phyloP scores from a whole-genome alignment of 2,797 vertebrate species.

The Sebastes kiyomatsui region DNA sequence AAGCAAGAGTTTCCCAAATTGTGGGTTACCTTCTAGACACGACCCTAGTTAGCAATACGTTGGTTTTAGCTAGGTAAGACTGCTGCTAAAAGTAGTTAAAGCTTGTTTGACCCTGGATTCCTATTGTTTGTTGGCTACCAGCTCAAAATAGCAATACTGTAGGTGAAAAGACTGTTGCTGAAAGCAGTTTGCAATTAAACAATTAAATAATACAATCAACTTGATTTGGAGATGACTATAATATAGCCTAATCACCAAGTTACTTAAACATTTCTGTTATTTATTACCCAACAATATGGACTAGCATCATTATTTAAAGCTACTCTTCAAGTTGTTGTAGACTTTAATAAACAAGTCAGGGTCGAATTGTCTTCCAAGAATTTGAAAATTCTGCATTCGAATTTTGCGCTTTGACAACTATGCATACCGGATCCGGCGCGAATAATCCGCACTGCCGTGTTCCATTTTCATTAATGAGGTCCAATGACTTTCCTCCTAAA shows the following conservation, averaged over 20 bases:
- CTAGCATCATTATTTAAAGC: neutral
- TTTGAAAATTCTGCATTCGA: too few relatives aligned
- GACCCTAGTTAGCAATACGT: too few relatives aligned
- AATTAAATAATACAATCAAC: neutral
- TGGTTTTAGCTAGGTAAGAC: too few relatives aligned
- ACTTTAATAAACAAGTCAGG: neutral
- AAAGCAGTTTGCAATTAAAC: neutral
- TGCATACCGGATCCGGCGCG: rapidly evolving
- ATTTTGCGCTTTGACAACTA: too few relatives aligned
- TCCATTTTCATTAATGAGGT: too few relatives aligned
- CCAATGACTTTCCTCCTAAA: too few relatives aligned
- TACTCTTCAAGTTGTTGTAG: neutral
- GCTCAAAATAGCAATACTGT: neutral
- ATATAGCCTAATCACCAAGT: neutral
- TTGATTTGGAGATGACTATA: neutral
- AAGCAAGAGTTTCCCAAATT: too few relatives aligned
- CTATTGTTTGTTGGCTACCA: too few relatives aligned
- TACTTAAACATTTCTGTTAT: neutral
- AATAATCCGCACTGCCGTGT: too few relatives aligned
- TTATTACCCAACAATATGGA: neutral
- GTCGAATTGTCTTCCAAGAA: neutral
- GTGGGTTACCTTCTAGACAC: too few relatives aligned
- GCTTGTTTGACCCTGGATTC: neutral
- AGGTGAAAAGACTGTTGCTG: neutral
- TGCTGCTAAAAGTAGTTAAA: too few relatives aligned